These are phyloP conservation scores for Eurois occulta DNA, from an alignment of 2,888 invertebrate species.

Conservation along the genomic window DNA sequence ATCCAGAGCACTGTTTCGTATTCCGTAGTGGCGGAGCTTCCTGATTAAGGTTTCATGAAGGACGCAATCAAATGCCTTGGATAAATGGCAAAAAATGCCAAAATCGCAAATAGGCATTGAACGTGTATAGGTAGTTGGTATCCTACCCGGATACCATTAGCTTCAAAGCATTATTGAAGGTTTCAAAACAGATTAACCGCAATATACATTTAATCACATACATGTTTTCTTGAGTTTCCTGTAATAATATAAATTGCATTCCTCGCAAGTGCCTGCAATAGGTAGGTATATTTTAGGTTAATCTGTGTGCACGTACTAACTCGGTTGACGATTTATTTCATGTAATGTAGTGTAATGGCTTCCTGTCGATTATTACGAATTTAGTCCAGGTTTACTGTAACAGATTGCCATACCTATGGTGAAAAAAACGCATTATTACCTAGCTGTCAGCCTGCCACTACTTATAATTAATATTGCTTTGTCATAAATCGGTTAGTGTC, in stretches of 20 bases:
- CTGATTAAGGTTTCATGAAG: too few relatives aligned
- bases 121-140: background rate
- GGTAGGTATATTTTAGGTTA: conserved; percentile 45
- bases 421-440: conserved; percentile 2
- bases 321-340: conserved; percentile 16
- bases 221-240: conserved; percentile 37
- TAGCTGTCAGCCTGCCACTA: background rate
- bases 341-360: conserved; percentile 41
- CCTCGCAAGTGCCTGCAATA: conserved; percentile 34
- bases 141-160: conserved; percentile 31
- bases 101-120: background rate
- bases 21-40: too few relatives aligned
- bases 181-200: conserved; percentile 43
- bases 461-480: conserved; percentile 1
- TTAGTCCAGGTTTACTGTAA: conserved; percentile 9
- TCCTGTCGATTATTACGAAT: conserved; percentile 39
- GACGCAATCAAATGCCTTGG: too few relatives aligned
- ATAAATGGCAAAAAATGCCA: too few relatives aligned
- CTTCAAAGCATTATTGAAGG: conserved; percentile 18
- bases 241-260: conserved; percentile 36
- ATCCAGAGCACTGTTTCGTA: too few relatives aligned
- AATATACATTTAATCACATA: conserved; percentile 4
- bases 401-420: background rate
- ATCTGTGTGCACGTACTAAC: conserved; percentile 19
- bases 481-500: conserved; percentile 4